Percentiles rank a stretch among this genome's conserved stretches.
These are phyloP conservation scores for Urocyon cinereoargenteus DNA, from an alignment of 2,797 vertebrate genomes.

Conservation along the genomic window DNA sequence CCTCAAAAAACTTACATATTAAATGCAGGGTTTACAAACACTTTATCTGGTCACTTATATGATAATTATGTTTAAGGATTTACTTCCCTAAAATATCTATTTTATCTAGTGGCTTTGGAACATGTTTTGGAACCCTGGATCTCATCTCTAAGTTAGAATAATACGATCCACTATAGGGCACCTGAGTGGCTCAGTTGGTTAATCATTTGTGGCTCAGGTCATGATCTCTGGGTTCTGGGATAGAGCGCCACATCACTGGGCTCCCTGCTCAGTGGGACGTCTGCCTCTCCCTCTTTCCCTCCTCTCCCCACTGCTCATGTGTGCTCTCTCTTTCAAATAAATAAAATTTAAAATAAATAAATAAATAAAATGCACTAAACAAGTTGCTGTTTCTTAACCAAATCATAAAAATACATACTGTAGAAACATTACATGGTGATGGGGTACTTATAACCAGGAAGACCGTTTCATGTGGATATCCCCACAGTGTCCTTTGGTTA, in stretches of 20 bases:
- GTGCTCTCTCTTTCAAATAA: too few relatives aligned
- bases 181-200: too few relatives aligned
- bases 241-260: too few relatives aligned
- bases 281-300: too few relatives aligned
- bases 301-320: too few relatives aligned
- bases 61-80: constrained; percentile 15
- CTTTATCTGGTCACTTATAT: background rate
- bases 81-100: constrained; percentile 44
- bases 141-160: background rate
- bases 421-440: background rate
- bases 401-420: background rate
- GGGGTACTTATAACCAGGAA: background rate
- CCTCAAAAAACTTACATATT: constrained; percentile 23
- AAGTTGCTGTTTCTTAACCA: background rate
- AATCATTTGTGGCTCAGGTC: too few relatives aligned
- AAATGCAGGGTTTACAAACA: background rate
- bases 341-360: too few relatives aligned
- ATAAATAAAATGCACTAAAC: constrained; percentile 25
- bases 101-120: constrained; percentile 25
- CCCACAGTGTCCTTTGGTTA: background rate
- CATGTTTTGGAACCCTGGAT: background rate
- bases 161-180: too few relatives aligned
- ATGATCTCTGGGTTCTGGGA: too few relatives aligned
- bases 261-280: too few relatives aligned
- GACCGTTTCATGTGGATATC: background rate